Conservation (phyloP, 2,888 invertebrate species). For the Campaea margaritaria region DNA sequence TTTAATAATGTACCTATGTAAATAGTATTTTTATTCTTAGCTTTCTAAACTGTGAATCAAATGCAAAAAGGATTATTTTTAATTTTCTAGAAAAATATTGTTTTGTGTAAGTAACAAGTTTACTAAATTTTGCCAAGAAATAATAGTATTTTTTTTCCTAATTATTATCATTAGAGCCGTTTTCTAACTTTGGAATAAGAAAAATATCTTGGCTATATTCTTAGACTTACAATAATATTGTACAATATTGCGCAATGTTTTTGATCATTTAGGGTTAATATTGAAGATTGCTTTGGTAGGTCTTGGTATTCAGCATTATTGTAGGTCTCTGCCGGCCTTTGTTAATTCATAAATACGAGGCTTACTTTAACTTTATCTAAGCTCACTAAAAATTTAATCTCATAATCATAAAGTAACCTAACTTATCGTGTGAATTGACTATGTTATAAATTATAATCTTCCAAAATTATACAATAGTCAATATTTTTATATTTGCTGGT, state of each 20-base stretch:
- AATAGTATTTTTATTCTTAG: conserved; percentile 25
- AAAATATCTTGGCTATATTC: too few relatives aligned
- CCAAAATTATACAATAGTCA: conserved; percentile 23
- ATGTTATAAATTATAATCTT: conserved; percentile 14
- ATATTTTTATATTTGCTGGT: conserved; percentile 76
- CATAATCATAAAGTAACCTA: neutral
- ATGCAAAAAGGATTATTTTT: neutral
- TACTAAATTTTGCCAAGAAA: too few relatives aligned
- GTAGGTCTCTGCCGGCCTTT: too few relatives aligned
- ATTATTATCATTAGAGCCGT: too few relatives aligned
- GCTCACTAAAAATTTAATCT: conserved; percentile 2
- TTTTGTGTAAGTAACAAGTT: neutral
- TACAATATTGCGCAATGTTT: too few relatives aligned
- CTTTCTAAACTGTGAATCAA: conserved; percentile 1
- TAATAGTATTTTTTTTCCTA: neutral
- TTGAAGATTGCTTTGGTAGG: too few relatives aligned
- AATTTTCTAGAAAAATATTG: neutral
- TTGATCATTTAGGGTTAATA: too few relatives aligned
- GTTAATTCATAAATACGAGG: too few relatives aligned
- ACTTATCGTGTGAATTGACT: conserved; percentile 17
- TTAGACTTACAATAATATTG: too few relatives aligned
- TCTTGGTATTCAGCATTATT: too few relatives aligned
- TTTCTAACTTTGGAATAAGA: too few relatives aligned
- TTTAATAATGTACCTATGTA: conserved; percentile 32
- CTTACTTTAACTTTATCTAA: neutral